Evolutionary conservation across 2,113 vertebrate species (phyloP).

Genomic region (Eurystomus gularis): DNA sequence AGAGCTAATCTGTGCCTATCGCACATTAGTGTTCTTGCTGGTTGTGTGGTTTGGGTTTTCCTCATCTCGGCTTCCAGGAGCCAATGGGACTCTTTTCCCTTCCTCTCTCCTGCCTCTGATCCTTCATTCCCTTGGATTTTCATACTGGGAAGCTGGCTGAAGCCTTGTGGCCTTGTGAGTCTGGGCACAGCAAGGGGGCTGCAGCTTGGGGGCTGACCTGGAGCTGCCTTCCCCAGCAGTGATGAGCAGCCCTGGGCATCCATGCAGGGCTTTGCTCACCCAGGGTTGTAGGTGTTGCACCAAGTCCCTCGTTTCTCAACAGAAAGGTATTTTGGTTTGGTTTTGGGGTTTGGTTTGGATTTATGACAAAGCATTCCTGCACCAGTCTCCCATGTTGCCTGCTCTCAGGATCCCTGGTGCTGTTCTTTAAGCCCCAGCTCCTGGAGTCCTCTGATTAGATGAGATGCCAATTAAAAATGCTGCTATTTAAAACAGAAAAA

Average conservation of each 20-base stretch:
- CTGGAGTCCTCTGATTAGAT: background rate
- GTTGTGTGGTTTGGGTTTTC: no score
- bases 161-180: background rate
- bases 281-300: background rate
- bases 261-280: background rate
- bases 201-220: background rate
- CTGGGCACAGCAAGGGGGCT: background rate
- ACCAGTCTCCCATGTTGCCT: background rate
- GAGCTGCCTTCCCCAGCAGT: background rate
- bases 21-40: fast-evolving
- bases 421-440: background rate
- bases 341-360: background rate
- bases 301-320: background rate
- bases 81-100: background rate
- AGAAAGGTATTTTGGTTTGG: background rate
- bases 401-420: background rate
- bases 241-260: background rate
- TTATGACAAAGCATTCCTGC: background rate
- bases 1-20: background rate
- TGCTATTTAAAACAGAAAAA: background rate
- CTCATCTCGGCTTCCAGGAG: background rate
- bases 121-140: background rate
- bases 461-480: background rate
- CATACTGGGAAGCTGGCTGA: background rate
- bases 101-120: background rate